Evolutionary conservation across 2,113 vertebrate genomes (phyloP), one percentile per base, ranked within the genome.

Genomic region (Cinclus cinclus): DNA sequence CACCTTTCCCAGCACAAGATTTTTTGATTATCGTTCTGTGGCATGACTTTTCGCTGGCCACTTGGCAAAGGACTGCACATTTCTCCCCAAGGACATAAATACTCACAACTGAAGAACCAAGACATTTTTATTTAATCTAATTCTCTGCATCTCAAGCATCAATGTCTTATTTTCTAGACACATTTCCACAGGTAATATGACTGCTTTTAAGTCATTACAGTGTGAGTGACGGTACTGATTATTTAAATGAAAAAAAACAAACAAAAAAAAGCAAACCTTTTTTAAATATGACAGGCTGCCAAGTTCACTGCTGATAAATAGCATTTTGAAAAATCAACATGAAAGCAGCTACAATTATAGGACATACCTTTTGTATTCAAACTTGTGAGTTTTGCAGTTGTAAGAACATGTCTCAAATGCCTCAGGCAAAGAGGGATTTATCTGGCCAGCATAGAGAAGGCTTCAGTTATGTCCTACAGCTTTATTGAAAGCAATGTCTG

Each of bases 401-500:
- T 19, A 59, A 35, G 15, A 39, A 68, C 3, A 6, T n/a, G 37
- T 14, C n/a, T 84, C 23, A 35, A 71, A 35, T n/a, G 39, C 28
- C 64, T 65, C 55, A 62, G 21, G 50, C 73, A 42, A 52, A 62
- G 69, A 67, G 50, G 37, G 59, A 83, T 56, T 92, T 63, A 50
- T 33, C 41, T 73, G 89, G 22, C 33, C 52, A 89, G 60, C 70
- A 62, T 0, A 23, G 15, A 80, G 31, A 74, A 90, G 71, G 22
- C 23, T 71, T 86, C 67, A 92, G 25, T 67, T 80, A 55, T 21
- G 68, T 83, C 64, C 75, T 71, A 75, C 50, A 94, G 59, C 50
- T 91, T 75, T 83, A 79, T 46, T 86, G 83, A 89, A 96, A 94
- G 49, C 74, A 78, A 86, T 16, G 53, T 46, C 89, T 74, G 20